Evolutionary conservation across 2,888 invertebrate genomes (phyloP), one percentile per base, ranked within the genome.

Genomic region (Acheta domesticus): DNA sequence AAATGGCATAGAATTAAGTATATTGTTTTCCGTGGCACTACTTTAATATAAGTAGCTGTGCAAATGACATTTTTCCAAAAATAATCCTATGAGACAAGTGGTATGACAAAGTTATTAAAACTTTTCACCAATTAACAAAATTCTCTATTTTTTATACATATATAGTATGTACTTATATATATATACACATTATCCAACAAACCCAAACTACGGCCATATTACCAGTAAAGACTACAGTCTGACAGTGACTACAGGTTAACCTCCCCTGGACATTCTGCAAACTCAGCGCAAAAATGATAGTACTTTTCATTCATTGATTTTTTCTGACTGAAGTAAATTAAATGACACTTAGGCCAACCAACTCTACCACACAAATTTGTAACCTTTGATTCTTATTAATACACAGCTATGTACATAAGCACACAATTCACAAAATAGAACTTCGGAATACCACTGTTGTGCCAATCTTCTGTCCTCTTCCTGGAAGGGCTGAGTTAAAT

Each of bases 61-160:
- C 62, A 62, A 62, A 62, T 62, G n/a, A 62, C 14, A 14, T n/a
- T n/a, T 62, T n/a, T n/a, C n/a, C n/a, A n/a, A 62, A 62, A 62
- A n/a, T n/a, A 62, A 62, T n/a, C 62, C 62, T 62, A 62, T 16
- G 62, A 62, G 62, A 62, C 62, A 62, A 62, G 62, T 62, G 62
- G 62, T 62, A 62, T 62, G 62, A 62, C n/a, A 19, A 62, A 62
- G 62, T 62, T 62, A 62, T 19, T 62, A 19, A 62, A 62, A 62
- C 62, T 62, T 36, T 36, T 14, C 62, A 62, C 62, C 62, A 62
- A 62, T 62, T n/a, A 62, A 62, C 62, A 62, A 14, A 36, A 62
- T 62, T 62, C 14, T 19, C 62, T 62, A 62, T 62, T 62, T 23
- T 36, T 36, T 36, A 19, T 62, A 62, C 62, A 62, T 62, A 62